Conservation (phyloP, 1,140 invertebrate genomes). For the Glossosoma conforme region DNA sequence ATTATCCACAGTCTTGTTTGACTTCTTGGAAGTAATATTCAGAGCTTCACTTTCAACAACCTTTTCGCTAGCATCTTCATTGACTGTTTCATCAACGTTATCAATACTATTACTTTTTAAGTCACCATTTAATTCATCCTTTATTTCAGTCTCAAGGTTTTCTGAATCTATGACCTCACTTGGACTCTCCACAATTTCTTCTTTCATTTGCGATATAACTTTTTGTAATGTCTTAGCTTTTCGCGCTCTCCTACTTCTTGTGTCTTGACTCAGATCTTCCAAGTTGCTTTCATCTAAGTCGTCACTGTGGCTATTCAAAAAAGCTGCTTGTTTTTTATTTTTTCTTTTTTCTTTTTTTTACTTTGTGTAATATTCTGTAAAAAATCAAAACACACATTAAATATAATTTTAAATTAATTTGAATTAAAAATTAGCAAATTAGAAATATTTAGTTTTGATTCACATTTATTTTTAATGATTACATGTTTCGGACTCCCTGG, state of each 20-base stretch:
- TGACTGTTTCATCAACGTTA: background rate
- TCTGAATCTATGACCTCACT: too few relatives aligned
- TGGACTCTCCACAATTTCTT: slow-evolving; percentile 14
- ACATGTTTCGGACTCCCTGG: too few relatives aligned
- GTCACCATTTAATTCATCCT: background rate
- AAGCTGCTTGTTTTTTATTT: slow-evolving; percentile 45
- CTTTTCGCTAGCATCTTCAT: background rate
- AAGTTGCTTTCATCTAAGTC: slow-evolving; percentile 47
- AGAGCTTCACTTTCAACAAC: background rate
- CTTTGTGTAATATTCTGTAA: slow-evolving; percentile 23
- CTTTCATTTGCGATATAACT: slow-evolving; percentile 35
- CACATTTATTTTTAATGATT: too few relatives aligned
- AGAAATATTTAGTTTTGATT: too few relatives aligned
- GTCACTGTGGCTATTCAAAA: slow-evolving; percentile 40
- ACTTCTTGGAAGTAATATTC: background rate
- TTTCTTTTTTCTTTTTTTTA: slow-evolving; percentile 50
- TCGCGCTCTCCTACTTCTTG: slow-evolving; percentile 35
- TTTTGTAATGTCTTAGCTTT: slow-evolving; percentile 48
- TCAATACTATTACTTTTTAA: background rate
- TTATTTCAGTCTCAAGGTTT: too few relatives aligned
- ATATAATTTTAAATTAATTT: too few relatives aligned
- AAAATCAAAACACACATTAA: background rate
- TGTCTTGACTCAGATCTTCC: slow-evolving; percentile 46
- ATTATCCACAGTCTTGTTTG: too few relatives aligned
- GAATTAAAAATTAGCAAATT: too few relatives aligned